Base-by-base conservation (phyloP, 2,113 vertebrate species). In the Fulica atra region DNA sequence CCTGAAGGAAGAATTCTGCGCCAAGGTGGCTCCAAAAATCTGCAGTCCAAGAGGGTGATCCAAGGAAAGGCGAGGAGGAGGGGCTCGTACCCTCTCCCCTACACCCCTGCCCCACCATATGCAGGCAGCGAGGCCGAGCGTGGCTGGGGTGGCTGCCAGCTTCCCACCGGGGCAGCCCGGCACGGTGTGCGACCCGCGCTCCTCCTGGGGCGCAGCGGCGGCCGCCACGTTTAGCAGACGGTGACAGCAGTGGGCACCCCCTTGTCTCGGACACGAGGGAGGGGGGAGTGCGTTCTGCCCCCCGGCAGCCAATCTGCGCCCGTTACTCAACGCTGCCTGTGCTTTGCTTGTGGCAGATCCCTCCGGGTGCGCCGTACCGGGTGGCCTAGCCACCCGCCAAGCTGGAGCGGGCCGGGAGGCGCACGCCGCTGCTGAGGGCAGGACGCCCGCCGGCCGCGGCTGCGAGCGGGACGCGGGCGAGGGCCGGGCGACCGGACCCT, bases 381-480 rank as follows among this genome's bases (percentile, higher is more conserved):
- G 40, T 2, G 26, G 0, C 29, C 2, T 10, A 9, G 6, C 28
- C 1, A 5, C 0, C 7, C 18, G 5, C 0, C 0, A 20, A 8
- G 7, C 12, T 4, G 72, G 9, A 59, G 23, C 9, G 36, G 33
- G 28, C 63, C 9, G 17, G 44, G 44, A 46, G 44, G 44, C 17
- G 21, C 48, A 48, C 48, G 20, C 11, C 19, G 26, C 25, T 4
- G 66, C 3, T 11, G 44, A 46, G 44, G 44, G 44, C 0, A 2
- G 46, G 59, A 3, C 2, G 19, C 1, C 23, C 33, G 31, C 20
- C 7, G 4, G 71, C 26, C 42, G 1, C 16, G 8, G n/a, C 0
- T 2, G n/a, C 6, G 5, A 16, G 48, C 28, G 7, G 54, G 33
- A 3, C 1, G 6, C 1, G 31, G 9, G 11, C 5, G 4, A 33